phyloP scores from a whole-genome alignment of 2,888 invertebrate species.

The Polymixis flavicincta region DNA sequence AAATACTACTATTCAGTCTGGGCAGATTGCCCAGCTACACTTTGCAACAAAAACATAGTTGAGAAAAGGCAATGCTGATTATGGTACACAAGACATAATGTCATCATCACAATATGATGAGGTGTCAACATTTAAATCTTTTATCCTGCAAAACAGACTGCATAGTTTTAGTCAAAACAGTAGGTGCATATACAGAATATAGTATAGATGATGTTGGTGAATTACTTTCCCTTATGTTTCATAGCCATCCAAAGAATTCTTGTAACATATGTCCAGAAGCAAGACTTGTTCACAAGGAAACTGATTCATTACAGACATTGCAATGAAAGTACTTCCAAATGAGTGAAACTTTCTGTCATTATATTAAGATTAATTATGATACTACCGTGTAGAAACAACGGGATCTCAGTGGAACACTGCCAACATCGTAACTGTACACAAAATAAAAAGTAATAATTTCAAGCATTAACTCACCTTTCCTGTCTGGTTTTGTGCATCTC shows the following conservation, averaged over 20 bases:
- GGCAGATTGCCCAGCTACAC: not conserved
- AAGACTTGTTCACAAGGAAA: not conserved
- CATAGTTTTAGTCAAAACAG: not conserved
- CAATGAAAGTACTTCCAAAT: conserved; percentile 7
- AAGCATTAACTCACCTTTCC: conserved; percentile 93
- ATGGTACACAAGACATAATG: not conserved
- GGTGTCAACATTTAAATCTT: conserved; percentile 33
- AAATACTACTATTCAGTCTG: not conserved
- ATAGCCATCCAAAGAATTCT: not conserved
- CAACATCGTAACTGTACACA: conserved; percentile 57
- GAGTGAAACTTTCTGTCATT: conserved; percentile 23
- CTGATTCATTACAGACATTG: conserved; percentile 4
- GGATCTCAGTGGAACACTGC: conserved; percentile 59
- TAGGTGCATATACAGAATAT: not conserved
- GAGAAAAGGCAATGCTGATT: not conserved
- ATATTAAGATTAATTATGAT: not conserved
- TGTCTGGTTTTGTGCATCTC: conserved; percentile 99
- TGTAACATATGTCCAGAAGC: conserved; percentile 45
- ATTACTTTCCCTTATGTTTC: conserved; percentile 3
- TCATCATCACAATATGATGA: conserved; percentile 39
- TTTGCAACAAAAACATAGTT: not conserved
- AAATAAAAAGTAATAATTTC: not conserved
- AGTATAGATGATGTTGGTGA: not conserved
- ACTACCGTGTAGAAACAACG: conserved; percentile 20
- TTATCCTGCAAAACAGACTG: not conserved